Evolutionary conservation across 2,797 vertebrate genomes (phyloP), one percentile per base, ranked within the genome.

Genomic region (Spheniscus humboldti): DNA sequence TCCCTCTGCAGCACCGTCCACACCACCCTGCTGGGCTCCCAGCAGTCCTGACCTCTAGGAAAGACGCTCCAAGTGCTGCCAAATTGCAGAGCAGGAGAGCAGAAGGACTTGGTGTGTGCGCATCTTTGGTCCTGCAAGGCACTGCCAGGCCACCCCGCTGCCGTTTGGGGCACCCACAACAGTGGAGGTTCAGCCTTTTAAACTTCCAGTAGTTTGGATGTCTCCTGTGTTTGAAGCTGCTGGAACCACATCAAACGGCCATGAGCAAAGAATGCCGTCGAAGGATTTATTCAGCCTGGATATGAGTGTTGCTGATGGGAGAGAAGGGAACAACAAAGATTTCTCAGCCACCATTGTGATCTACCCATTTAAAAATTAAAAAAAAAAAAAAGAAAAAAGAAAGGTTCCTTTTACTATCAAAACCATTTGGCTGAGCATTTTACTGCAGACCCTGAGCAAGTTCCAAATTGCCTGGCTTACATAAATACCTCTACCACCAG

Each of bases 221-320:
- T 30, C 92, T 97, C 92, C 77, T 73, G 67, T 92, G 89, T 98
- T 97, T 98, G 97, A 97, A 97, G 94, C 95, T 96, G 77, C 88
- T 98, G 97, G 97, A 98, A 95, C 66, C 50, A 96, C 97, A 97
- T 98, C 97, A 98, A 97, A 98, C 72, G 4, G 56, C 47, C 48
- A 68, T 0, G 2, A 95, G 96, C 90, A 96, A 98, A 98, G 94
- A 97, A 98, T 81, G 71, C 47, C 3, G 71, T 85, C 37, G 81
- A 96, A 97, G 89, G 96, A 96, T 97, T 97, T 97, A 96, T 95
- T 97, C 97, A 98, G 94, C 84, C 94, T 97, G 95, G 77, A 31
- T 96, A 71, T 94, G 93, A 96, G 92, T 95, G 95, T 94, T 93
- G 92, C 93, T 96, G 94, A 96, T 88, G 80, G 53, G 86, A 92